Conservation (phyloP, 1,140 invertebrate genomes). For the Drosophila lini region DNA sequence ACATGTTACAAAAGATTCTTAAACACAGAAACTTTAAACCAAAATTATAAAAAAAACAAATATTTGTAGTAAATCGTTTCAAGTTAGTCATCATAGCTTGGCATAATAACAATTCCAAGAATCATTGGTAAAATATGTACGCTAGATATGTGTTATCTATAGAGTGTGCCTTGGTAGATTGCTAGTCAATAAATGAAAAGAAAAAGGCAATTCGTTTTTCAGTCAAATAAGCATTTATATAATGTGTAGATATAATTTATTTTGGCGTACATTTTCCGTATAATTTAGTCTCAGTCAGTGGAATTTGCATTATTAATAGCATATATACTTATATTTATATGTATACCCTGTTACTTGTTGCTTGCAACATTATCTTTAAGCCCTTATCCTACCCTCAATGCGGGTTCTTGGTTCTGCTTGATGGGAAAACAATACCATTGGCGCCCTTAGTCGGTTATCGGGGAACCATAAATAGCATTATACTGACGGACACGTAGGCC, state of each 20-base stretch:
- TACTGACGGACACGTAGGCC: constrained; percentile 48
- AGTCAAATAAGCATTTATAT: background rate
- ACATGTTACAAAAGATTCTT: no score
- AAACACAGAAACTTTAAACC: no score
- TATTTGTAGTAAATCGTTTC: no score
- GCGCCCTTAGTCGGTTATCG: constrained; percentile 47
- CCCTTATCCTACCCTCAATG: constrained; percentile 25
- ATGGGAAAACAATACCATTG: constrained; percentile 33
- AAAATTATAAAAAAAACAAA: no score
- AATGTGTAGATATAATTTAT: background rate
- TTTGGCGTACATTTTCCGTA: background rate
- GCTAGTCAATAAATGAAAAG: background rate
- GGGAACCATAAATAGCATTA: constrained; percentile 57
- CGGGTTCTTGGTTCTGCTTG: constrained; percentile 8
- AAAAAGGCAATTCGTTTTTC: background rate
- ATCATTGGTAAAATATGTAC: constrained; percentile 1
- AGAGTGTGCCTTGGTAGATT: constrained; percentile 1
- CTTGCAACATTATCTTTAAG: constrained; percentile 18
- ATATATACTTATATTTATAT: background rate
- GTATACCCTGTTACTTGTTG: constrained; percentile 10
- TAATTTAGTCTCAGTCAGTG: background rate
- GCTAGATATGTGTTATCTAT: constrained; percentile 5
- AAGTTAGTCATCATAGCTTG: constrained; percentile 14
- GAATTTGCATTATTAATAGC: constrained; percentile 12
- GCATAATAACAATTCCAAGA: background rate